A percentile compares a stretch with the other conserved stretches of the same genome.
Evolutionary conservation across 2,113 vertebrate species (phyloP).

Genomic region (Ranitomeya variabilis): DNA sequence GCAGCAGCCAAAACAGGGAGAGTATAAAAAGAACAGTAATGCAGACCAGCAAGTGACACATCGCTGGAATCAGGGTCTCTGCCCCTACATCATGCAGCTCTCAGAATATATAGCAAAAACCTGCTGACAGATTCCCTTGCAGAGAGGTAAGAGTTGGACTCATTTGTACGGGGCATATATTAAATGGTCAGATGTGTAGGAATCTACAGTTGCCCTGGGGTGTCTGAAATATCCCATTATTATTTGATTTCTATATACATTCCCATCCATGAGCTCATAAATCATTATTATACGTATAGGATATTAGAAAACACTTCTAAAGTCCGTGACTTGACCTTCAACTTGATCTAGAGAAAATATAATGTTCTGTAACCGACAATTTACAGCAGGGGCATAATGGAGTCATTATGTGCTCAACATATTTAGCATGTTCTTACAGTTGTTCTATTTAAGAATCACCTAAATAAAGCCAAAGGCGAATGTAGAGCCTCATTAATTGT

Average conservation of each 20-base stretch:
- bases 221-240: background rate
- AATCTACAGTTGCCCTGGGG: background rate
- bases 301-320: background rate
- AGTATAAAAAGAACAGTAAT: too few species aligned
- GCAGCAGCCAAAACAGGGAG: too few species aligned
- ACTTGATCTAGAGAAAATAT: background rate
- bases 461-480: conserved; percentile 1
- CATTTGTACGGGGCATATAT: too few species aligned
- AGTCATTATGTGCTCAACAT: background rate
- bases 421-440: background rate
- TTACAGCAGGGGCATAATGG: background rate
- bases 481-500: background rate
- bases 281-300: background rate
- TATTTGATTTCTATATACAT: background rate
- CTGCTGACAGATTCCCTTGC: too few species aligned
- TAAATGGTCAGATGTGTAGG: background rate
- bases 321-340: background rate
- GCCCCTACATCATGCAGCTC: too few species aligned
- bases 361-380: background rate
- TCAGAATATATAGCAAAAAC: too few species aligned
- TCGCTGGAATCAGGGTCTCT: too few species aligned
- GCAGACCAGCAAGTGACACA: too few species aligned
- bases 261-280: background rate
- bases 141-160: too few species aligned
- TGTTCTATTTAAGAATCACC: conserved; percentile 8